Conservation (phyloP, 2,113 vertebrate species). For the Periophthalmus modestus region DNA sequence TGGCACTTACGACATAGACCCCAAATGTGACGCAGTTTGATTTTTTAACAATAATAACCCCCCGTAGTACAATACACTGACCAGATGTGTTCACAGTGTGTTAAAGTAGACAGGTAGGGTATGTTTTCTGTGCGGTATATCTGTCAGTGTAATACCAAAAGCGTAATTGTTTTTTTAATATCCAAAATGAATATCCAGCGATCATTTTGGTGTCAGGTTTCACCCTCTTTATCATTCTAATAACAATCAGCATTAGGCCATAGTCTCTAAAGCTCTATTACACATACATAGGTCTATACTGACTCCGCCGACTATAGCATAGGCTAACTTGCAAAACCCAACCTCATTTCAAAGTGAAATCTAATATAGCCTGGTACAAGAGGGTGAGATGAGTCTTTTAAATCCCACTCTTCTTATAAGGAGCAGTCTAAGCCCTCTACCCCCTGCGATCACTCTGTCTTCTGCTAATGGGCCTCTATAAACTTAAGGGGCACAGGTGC, state of each 20-base stretch:
- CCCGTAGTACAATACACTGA: no score
- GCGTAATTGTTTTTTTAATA: no score
- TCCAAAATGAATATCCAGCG: background rate
- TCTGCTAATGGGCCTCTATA: constrained; percentile 64
- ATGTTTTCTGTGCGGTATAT: no score
- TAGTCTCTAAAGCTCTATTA: background rate
- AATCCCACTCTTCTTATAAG: constrained; percentile 30
- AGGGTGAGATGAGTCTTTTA: constrained; percentile 42
- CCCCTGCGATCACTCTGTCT: constrained; percentile 41
- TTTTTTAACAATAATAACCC: no score
- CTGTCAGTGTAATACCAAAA: no score
- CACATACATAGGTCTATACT: background rate
- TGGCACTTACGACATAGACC: no score
- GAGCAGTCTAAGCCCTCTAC: constrained; percentile 31
- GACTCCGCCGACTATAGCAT: background rate
- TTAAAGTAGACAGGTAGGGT: no score
- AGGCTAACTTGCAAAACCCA: background rate
- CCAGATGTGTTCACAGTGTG: no score
- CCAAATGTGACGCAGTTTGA: no score
- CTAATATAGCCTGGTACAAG: constrained; percentile 1
- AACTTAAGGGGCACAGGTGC: constrained; percentile 69
- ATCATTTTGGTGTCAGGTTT: background rate
- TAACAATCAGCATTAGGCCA: background rate
- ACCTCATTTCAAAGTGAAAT: background rate
- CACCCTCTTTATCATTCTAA: background rate